phyloP scores from a whole-genome alignment of 30 jellyfish, hydroid and myxozoan species.

The Turritopsis rubra region DNA sequence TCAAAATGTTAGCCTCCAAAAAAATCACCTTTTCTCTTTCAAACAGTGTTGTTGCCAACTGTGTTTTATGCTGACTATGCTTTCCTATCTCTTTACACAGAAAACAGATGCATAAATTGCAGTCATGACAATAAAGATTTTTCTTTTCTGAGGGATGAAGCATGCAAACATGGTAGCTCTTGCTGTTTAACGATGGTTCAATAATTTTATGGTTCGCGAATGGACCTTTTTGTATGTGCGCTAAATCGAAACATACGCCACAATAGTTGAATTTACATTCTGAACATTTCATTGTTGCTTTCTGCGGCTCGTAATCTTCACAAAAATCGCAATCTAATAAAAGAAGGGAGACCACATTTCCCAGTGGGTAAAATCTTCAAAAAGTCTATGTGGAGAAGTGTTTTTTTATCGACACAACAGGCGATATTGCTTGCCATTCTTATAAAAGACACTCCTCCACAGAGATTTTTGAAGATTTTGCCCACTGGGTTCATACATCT shows the following conservation, averaged over 20 bases:
- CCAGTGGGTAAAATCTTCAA: no score
- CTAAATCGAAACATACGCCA: slow-evolving; percentile 34
- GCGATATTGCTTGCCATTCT: no score
- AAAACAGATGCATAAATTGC: slow-evolving; percentile 36
- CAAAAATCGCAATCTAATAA: slow-evolving; percentile 22
- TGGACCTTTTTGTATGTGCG: slow-evolving; percentile 57
- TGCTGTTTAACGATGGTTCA: slow-evolving; percentile 10
- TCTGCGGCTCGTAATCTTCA: slow-evolving; percentile 14
- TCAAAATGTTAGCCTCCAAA: no score
- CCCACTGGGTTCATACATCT: no score
- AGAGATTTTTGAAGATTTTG: no score
- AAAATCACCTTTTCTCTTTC: slow-evolving; percentile 33
- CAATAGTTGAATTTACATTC: slow-evolving; percentile 52
- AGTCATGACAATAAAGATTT: slow-evolving; percentile 24
- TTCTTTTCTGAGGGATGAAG: slow-evolving; percentile 17
- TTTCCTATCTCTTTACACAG: slow-evolving; percentile 21
- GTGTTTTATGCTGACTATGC: slow-evolving; percentile 33
- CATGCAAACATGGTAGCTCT: slow-evolving; percentile 16
- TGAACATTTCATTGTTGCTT: slow-evolving; percentile 45
- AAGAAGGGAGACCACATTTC: no score
- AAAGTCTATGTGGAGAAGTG: no score
- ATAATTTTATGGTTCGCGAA: slow-evolving; percentile 37
- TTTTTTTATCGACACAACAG: no score
- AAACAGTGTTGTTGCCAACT: slow-evolving; percentile 5
- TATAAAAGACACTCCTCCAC: no score